Conservation (phyloP, 2,797 vertebrate species). For the Muscicapa comitata region DNA sequence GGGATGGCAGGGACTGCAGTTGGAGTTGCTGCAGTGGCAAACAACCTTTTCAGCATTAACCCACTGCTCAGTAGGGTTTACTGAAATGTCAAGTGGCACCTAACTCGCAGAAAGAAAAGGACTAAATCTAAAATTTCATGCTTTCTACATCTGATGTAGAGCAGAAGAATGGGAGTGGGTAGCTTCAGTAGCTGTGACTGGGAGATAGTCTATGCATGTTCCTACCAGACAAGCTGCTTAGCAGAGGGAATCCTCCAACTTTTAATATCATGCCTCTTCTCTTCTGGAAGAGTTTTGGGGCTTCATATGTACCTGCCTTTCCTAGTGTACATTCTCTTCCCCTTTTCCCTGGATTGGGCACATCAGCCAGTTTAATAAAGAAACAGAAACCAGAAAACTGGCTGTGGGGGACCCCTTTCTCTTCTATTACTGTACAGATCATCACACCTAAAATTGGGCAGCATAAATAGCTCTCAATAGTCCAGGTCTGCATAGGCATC, state of each 20-base stretch:
- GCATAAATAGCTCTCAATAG: background rate
- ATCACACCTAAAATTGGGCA: background rate
- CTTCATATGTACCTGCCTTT: background rate
- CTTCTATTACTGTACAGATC: background rate
- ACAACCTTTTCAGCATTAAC: background rate
- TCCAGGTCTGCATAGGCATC: background rate
- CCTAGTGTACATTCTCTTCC: background rate
- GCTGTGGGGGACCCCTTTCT: rapidly evolving
- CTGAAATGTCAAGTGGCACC: background rate
- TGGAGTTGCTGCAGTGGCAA: background rate
- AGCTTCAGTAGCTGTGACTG: background rate
- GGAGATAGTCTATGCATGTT: background rate
- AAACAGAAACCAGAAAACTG: no score
- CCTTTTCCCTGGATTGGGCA: background rate
- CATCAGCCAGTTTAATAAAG: background rate
- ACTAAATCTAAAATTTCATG: background rate
- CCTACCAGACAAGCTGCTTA: background rate
- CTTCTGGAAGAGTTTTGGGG: background rate
- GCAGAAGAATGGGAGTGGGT: background rate
- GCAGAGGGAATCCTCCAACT: background rate
- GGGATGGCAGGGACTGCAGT: background rate
- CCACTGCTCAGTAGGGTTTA: background rate
- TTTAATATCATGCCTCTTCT: background rate
- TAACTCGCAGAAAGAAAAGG: background rate
- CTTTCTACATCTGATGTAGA: background rate